A percentile compares a stretch with the other conserved stretches of the same genome.
Conservation (phyloP, 2,113 vertebrate species). For the Anhinga rufa region DNA sequence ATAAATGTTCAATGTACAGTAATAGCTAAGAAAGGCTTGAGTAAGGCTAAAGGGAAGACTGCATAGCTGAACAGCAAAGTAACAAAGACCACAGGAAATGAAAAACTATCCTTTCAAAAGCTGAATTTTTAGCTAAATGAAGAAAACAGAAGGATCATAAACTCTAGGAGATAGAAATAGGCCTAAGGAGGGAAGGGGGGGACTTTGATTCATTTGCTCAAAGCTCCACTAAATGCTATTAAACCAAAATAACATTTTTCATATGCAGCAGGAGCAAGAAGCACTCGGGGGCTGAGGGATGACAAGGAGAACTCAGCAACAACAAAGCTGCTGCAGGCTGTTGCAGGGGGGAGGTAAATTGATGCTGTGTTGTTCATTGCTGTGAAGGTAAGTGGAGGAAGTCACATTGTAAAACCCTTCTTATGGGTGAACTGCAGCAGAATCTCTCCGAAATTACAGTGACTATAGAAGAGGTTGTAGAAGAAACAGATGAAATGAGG, state of each 20-base stretch:
- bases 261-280: background rate
- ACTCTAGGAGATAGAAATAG: background rate
- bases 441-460: background rate
- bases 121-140: background rate
- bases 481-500: background rate
- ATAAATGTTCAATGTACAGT: background rate
- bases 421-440: background rate
- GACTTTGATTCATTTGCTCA: background rate
- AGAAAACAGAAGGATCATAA: background rate
- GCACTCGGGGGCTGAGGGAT: background rate
- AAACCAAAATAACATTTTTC: background rate
- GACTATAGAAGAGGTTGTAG: background rate
- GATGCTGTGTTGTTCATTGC: background rate
- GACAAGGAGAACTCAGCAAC: background rate
- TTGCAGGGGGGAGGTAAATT: background rate
- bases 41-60: background rate
- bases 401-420: background rate
- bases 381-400: background rate
- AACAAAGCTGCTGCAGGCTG: background rate
- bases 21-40: background rate
- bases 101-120: background rate
- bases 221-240: background rate
- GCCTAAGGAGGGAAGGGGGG: background rate
- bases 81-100: background rate
- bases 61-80: background rate